A percentile compares a stretch with the other conserved stretches of the same genome.
phyloP scores from a whole-genome alignment of 2,113 vertebrate species.

The Sorex araneus region DNA sequence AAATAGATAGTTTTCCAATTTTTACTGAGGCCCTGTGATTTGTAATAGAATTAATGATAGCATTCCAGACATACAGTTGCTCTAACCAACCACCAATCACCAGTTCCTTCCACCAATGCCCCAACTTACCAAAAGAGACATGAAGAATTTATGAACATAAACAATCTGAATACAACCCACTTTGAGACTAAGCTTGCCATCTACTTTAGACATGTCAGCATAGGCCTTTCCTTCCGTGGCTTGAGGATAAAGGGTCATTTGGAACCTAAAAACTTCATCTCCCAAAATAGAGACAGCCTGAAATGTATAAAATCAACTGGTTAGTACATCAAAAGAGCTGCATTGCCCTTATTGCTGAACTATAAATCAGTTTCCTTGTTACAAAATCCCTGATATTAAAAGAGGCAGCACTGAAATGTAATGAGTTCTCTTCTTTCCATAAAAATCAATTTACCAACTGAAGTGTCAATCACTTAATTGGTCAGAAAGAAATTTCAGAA shows the following conservation, averaged over 20 bases:
- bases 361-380: background rate
- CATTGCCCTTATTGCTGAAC: background rate
- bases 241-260: constrained; percentile 93
- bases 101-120: no score
- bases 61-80: no score
- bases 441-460: background rate
- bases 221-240: constrained; percentile 94
- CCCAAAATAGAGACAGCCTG: constrained; percentile 97
- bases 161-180: constrained; percentile 97
- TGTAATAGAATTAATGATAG: no score
- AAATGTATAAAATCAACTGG: constrained; percentile 59
- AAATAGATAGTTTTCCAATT: background rate
- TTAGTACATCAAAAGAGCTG: constrained; percentile 46
- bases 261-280: constrained; percentile 97
- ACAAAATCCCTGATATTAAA: background rate
- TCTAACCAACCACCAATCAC: no score
- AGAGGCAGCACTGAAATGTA: constrained; percentile 24
- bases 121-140: constrained; percentile 95
- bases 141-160: constrained; percentile 96
- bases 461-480: constrained; percentile 2
- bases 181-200: constrained; percentile 93
- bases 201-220: constrained; percentile 92
- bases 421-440: background rate
- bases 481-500: constrained; percentile 17
- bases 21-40: no score